Percentiles rank a stretch among this genome's conserved stretches.
Evolutionary conservation across 2,888 invertebrate species (phyloP).

Genomic region (Cryptocephalus moraei): DNA sequence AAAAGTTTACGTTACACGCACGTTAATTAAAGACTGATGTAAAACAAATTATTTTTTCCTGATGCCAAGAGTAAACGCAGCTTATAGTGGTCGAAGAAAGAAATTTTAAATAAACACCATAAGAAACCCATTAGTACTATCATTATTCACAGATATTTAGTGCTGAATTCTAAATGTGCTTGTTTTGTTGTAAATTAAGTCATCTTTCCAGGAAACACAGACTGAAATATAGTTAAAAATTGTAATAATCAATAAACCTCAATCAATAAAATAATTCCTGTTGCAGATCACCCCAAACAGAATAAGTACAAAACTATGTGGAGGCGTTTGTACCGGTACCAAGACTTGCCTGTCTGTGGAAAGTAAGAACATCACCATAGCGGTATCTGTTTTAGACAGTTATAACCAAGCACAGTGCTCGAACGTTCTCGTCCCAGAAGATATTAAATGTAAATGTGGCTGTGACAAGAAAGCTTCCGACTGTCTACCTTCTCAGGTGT

Average conservation of each 20-base stretch:
- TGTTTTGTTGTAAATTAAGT: neutral
- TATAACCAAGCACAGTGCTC: constrained; percentile 7
- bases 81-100: too few species aligned
- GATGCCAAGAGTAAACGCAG: too few species aligned
- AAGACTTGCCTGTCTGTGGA: constrained; percentile 8
- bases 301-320: constrained; percentile 9
- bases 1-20: too few species aligned
- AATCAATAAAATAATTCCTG: neutral
- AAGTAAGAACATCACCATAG: constrained; percentile 5
- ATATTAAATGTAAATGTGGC: constrained; percentile 10
- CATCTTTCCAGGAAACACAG: neutral
- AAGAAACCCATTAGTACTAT: too few species aligned
- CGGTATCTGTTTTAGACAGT: constrained; percentile 5
- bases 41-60: too few species aligned
- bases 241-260: too few species aligned
- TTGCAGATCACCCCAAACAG: constrained; percentile 9
- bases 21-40: too few species aligned
- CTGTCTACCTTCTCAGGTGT: constrained; percentile 6
- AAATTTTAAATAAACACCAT: too few species aligned
- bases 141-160: too few species aligned
- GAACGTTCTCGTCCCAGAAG: constrained; percentile 7
- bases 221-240: too few species aligned
- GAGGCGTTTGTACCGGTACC: constrained; percentile 8
- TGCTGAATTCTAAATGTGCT: too few species aligned
- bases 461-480: constrained; percentile 5